Base-by-base conservation (phyloP, 2,888 invertebrate genomes). In the Dastarcus helophoroides region DNA sequence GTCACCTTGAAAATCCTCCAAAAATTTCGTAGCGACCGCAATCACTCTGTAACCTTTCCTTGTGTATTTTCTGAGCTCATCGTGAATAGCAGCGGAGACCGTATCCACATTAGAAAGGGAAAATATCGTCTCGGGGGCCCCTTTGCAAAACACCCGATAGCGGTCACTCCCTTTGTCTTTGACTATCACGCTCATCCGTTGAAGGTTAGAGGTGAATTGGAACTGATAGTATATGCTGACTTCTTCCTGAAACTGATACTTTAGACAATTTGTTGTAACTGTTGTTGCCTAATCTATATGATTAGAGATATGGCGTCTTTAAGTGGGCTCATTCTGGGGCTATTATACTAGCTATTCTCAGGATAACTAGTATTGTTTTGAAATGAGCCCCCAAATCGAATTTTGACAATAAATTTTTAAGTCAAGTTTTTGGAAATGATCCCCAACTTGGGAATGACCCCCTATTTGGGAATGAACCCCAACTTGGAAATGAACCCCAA, bases 21-120 rank as follows among this genome's bases (percentile, higher is more conserved):
- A 58, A 2, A 72, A 64, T 35, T 79, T 73, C 27, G 77, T 79
- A 0, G 81, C 86, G 39, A 93, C 50, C 0, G 89, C 93, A 31
- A 95, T 83, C 3, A 95, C 91, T 9, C 95, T 70, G 57, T 86
- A 94, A 0, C 54, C 95, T 50, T 88, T 82, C 45, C 84, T 79
- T 0, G 94, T 90, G 58, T 88, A 93, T 21, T 73, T 69, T 39
- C 80, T 79, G 10, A 95, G 60, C 10, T 78, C 72, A 12, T 74
- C 67, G 16, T 73, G 69, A 44, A 89, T 76, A 52, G 89, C 78
- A 3, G 68, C 62, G 0, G 93, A 93, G 30, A 93, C 79, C 6
- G 81, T 73, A 6, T 77, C 70, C 0, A 76, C 69, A 11, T 57
- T 60, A 26, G 85, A 90, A 2, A 94, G 64, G 0, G 79, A 77